Base-by-base conservation (phyloP, 2,797 vertebrate species). In the Loris lydekkerianus region DNA sequence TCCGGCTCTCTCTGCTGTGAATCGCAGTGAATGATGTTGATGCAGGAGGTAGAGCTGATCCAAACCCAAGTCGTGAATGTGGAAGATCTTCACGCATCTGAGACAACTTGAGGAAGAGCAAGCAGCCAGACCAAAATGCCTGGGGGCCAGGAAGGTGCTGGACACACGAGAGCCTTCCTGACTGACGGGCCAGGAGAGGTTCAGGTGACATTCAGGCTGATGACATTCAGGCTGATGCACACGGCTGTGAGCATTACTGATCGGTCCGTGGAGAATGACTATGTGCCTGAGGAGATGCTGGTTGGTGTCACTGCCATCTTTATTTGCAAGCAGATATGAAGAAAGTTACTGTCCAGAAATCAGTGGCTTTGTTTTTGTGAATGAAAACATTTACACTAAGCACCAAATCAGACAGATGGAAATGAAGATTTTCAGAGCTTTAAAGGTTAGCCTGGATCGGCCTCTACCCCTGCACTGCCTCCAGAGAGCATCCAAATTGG, bases 181-280 rank as follows among this genome's bases (percentile, higher is more conserved):
- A 96, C 99, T n/a, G 99, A 99, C 98, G 99, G 99, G 99, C 98
- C 99, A 1, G 99, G 99, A 5, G 99, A 99, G 97, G 98, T 99
- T 77, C 99, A 99, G 43, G 91, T 99, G 0, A 99, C 99, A 91
- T 99, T 99, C 80, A 98, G 93, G 1, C 98, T 99, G n/a, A 34
- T 99, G 0, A 99, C 99, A 91, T 99, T 99, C 80, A 98, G 93
- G 1, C 98, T 99, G n/a, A 34, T 34, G 99, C 99, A 99, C 96
- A 98, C 99, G 99, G 98, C 99, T 0, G 98, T 99, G n/a, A 98
- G 98, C 34, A 98, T 99, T 89, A 99, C 99, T 2, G 99, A 99
- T 90, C 98, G 98, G 82, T 99, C 99, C 96, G 98, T 99, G 99
- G 99, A 99, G 99, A 98, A 94, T 86, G 99, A 96, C 56, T 97